These are phyloP conservation scores for Bombus vancouverensis DNA, from an alignment of 1,140 invertebrate genomes.

Conservation along the genomic window DNA sequence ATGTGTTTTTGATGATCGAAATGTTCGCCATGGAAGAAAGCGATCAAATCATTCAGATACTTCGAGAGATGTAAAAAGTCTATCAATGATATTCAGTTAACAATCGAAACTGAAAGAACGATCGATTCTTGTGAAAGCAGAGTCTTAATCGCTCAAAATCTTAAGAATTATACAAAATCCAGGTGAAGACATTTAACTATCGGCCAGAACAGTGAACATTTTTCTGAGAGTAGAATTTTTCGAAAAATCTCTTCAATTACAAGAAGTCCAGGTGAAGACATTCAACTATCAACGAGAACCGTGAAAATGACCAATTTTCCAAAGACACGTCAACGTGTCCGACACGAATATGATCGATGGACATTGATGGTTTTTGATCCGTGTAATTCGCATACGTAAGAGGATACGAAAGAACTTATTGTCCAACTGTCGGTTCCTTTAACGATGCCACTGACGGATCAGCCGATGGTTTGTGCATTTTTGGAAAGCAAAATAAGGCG, in stretches of 20 bases:
- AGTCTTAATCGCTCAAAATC: not conserved
- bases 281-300: too few relatives aligned
- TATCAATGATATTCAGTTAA: too few relatives aligned
- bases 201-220: not conserved
- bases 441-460: conserved; percentile 62
- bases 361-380: conserved; percentile 71
- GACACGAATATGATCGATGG: conserved; percentile 69
- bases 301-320: not conserved
- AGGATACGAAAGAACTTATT: conserved; percentile 68
- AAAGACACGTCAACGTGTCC: conserved; percentile 12
- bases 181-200: not conserved
- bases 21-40: too few relatives aligned
- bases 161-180: not conserved
- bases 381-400: conserved; percentile 73
- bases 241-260: not conserved
- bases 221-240: not conserved
- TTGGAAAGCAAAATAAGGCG: conserved; percentile 35
- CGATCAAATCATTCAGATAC: too few relatives aligned
- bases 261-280: not conserved
- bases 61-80: too few relatives aligned
- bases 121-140: not conserved
- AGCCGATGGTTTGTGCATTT: conserved; percentile 61
- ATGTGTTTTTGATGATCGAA: too few relatives aligned
- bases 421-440: conserved; percentile 68
- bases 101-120: too few relatives aligned